Percentiles rank a stretch among this genome's conserved stretches.
phyloP scores from a whole-genome alignment of 2,888 invertebrate genomes.

The Campopleginae sp. region DNA sequence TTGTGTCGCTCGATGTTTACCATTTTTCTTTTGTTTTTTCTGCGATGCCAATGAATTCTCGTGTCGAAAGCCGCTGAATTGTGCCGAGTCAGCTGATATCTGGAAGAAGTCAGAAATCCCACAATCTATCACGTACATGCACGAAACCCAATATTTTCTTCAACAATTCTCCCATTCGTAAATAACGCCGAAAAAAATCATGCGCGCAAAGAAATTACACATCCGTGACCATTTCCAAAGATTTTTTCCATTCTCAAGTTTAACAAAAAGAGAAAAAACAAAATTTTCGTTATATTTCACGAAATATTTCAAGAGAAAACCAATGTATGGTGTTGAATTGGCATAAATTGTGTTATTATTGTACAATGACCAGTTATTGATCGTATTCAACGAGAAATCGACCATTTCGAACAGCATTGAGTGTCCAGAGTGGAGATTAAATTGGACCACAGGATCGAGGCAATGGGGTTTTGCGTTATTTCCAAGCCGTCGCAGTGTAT shows the following conservation, averaged over 20 bases:
- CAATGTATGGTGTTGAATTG: no score
- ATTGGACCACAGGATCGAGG: slow-evolving; percentile 32
- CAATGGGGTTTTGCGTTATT: slow-evolving; percentile 16
- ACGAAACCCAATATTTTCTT: background rate
- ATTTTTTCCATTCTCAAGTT: background rate
- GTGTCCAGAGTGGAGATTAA: background rate
- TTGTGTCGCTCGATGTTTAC: background rate
- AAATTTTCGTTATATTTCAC: no score
- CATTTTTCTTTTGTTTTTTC: background rate
- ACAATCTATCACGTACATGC: background rate
- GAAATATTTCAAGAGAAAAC: no score
- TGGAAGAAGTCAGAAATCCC: background rate
- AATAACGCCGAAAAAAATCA: background rate
- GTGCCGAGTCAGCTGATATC: slow-evolving; percentile 9
- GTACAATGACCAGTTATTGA: no score
- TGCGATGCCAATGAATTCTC: background rate
- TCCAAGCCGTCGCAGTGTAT: slow-evolving; percentile 11
- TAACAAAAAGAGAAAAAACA: no score
- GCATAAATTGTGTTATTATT: background rate
- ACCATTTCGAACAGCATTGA: no score
- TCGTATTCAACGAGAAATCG: no score
- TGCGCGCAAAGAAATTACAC: background rate
- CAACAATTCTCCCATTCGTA: background rate
- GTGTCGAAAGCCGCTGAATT: slow-evolving; percentile 8
- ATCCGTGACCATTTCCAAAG: background rate